Percentiles rank a stretch among this genome's conserved stretches.
Evolutionary conservation across 1,140 invertebrate genomes (phyloP).

Genomic region (Palaemon carinicauda): DNA sequence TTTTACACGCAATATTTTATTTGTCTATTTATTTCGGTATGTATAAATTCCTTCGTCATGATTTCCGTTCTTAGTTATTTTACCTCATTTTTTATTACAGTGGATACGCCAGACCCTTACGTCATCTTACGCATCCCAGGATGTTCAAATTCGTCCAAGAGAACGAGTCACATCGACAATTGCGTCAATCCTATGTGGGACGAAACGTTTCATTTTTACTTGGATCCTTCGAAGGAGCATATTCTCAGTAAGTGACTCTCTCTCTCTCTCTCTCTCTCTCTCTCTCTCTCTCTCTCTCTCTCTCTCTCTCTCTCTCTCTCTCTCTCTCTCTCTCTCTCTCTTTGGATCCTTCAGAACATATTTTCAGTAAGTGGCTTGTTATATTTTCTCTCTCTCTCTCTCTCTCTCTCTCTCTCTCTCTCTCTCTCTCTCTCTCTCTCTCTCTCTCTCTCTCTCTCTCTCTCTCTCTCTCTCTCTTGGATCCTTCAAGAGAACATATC

Average conservation of each 20-base stretch:
- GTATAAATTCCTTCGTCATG: no score
- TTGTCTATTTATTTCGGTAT: no score
- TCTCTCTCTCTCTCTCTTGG: no score
- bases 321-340: neutral
- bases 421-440: no score
- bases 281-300: neutral
- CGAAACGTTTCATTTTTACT: constrained; percentile 65
- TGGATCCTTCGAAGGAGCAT: constrained; percentile 62
- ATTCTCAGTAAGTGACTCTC: constrained; percentile 40
- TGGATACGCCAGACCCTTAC: constrained; percentile 68
- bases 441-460: no score
- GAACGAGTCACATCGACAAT: constrained; percentile 64
- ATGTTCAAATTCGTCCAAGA: constrained; percentile 65
- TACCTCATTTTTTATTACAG: constrained; percentile 61
- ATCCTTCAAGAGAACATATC: no score
- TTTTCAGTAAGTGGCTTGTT: no score
- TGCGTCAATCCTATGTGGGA: constrained; percentile 66
- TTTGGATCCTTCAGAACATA: no score
- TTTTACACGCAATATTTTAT: no score
- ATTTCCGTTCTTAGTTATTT: no score
- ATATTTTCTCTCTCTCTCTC: neutral
- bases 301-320: neutral
- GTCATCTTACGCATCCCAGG: constrained; percentile 64
- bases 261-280: neutral
- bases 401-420: neutral